Evolutionary conservation across 2,113 vertebrate genomes (phyloP).

Genomic region (Proteles cristata): DNA sequence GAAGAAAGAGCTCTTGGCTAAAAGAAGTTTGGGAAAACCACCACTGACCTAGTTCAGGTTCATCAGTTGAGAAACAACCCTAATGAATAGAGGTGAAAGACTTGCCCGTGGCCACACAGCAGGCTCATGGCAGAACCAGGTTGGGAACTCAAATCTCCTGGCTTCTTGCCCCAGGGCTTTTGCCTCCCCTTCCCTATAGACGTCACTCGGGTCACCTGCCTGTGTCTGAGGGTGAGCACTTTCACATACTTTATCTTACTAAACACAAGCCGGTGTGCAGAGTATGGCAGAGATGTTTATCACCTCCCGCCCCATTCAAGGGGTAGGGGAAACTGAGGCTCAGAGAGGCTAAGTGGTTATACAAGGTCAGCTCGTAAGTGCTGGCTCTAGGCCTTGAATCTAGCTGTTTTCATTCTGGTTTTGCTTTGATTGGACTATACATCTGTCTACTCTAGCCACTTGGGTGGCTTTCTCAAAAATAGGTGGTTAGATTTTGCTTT

Average conservation of each 20-base stretch:
- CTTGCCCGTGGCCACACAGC: not conserved
- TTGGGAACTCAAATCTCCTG: not conserved
- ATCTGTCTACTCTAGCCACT: not conserved
- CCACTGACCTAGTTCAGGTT: not conserved
- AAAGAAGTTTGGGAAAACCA: slow-evolving; percentile 16
- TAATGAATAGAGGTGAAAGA: not conserved
- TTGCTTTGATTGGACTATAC: not conserved
- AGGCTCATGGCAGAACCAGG: not conserved
- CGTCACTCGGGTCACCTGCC: not conserved
- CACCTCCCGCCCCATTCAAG: not conserved
- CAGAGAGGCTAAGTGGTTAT: not conserved
- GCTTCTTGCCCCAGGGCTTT: not conserved
- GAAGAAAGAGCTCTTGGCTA: slow-evolving; percentile 43
- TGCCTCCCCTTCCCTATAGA: not conserved
- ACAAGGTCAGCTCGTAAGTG: not conserved
- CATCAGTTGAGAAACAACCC: not conserved
- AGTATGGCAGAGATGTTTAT: not conserved
- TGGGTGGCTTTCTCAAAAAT: not conserved
- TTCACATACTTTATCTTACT: not conserved
- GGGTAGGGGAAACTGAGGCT: not conserved
- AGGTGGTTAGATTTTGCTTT: not conserved
- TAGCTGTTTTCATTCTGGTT: not conserved
- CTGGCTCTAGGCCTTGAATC: not conserved
- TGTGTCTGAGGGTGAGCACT: not conserved
- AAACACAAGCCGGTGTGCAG: not conserved